phyloP scores from a whole-genome alignment of 2,113 vertebrate genomes.

The Campylomormyrus tamandua region DNA sequence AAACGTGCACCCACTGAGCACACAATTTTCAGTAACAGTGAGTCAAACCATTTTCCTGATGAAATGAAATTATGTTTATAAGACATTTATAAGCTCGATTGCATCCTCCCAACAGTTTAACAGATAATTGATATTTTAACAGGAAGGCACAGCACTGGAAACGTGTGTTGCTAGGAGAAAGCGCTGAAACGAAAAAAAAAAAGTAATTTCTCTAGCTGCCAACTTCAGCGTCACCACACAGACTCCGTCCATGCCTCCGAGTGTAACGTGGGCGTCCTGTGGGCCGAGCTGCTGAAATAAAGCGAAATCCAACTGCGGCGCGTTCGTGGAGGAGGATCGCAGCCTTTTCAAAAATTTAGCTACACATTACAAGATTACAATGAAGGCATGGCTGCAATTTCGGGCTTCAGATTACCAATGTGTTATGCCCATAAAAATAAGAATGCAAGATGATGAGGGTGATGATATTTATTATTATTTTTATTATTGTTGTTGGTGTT shows the following conservation, averaged over 20 bases:
- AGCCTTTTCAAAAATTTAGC: neutral
- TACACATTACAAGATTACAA: neutral
- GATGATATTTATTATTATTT: neutral
- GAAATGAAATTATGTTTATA: neutral
- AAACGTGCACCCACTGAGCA: neutral
- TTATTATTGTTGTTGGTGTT: neutral
- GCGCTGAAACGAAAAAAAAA: neutral
- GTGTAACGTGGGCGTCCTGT: conserved; percentile 31
- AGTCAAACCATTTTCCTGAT: neutral
- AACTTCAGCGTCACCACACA: neutral
- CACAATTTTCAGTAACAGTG: neutral
- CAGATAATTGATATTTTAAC: neutral
- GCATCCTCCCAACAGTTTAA: neutral
- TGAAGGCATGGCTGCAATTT: neutral
- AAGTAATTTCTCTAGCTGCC: neutral
- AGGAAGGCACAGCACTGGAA: neutral
- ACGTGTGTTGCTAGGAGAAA: conserved; percentile 9
- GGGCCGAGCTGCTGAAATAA: conserved; percentile 30
- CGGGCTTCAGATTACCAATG: neutral
- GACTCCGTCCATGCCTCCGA: neutral
- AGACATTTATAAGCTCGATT: neutral
- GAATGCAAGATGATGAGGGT: neutral
- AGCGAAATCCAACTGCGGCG: neutral
- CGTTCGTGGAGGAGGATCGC: neutral
- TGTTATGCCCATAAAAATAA: neutral